Percentiles rank a stretch among this genome's conserved stretches.
Conservation (phyloP, 2,797 vertebrate genomes). For the Ctenochaetus hawaiiensis region DNA sequence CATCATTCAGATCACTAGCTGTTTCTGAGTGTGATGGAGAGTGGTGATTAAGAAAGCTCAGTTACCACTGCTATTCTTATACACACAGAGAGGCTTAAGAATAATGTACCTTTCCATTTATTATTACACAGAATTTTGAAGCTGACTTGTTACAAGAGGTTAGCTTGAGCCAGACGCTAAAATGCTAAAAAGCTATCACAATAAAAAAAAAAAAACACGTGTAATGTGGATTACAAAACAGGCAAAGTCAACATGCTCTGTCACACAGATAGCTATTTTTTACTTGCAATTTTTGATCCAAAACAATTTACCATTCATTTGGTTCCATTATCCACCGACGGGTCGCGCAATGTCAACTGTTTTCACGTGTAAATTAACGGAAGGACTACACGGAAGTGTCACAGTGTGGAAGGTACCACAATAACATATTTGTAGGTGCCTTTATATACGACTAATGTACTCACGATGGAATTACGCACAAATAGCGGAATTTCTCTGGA, state of each 20-base stretch:
- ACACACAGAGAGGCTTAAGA: background rate
- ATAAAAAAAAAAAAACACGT: background rate
- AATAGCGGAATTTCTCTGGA: rapidly evolving
- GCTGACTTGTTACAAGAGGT: background rate
- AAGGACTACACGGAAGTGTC: slow-evolving; percentile 34
- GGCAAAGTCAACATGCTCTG: background rate
- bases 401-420: slow-evolving; percentile 46
- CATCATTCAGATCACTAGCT: background rate
- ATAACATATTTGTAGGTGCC: background rate
- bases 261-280: rapidly evolving
- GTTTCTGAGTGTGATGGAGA: background rate
- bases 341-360: slow-evolving; percentile 29
- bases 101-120: rapidly evolving
- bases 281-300: slow-evolving; percentile 37
- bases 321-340: rapidly evolving
- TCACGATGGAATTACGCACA: rapidly evolving
- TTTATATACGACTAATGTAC: rapidly evolving
- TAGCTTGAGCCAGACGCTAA: background rate
- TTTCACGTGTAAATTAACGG: slow-evolving; percentile 46
- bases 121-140: background rate
- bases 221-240: background rate
- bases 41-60: background rate
- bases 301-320: background rate
- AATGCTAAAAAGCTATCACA: background rate
- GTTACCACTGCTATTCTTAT: background rate